Conservation (phyloP, 2,797 vertebrate species). For the Muraenolepis orangiensis region DNA sequence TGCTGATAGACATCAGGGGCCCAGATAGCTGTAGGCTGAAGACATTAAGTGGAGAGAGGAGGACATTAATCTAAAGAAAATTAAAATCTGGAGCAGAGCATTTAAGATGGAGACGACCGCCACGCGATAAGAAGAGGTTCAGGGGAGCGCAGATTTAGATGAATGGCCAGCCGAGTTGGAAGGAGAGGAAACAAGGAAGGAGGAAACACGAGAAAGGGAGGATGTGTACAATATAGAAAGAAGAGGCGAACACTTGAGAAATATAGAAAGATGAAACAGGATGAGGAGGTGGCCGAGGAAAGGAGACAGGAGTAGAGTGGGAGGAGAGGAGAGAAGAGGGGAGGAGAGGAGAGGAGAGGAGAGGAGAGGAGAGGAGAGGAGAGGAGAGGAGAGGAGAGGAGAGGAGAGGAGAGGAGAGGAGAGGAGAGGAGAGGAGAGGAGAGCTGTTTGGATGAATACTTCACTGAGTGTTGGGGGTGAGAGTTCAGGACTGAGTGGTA, state of each 20-base stretch:
- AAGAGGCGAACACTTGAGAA: not conserved
- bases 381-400: not conserved
- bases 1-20: conserved; percentile 82
- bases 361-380: not conserved
- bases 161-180: conserved; percentile 69
- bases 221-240: conserved; percentile 7
- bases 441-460: not conserved
- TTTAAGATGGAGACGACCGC: conserved; percentile 95
- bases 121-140: conserved; percentile 97
- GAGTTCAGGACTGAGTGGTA: not conserved
- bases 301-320: too few species aligned
- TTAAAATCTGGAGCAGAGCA: conserved; percentile 88
- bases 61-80: conserved; percentile 98
- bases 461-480: not conserved
- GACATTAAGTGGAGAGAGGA: conserved; percentile 82
- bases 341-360: not conserved
- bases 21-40: conserved; percentile 83
- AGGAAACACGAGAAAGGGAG: conserved; percentile 18
- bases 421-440: not conserved
- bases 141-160: conserved; percentile 94
- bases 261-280: not conserved
- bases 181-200: conserved; percentile 14
- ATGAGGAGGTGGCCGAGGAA: not conserved
- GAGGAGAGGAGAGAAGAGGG: not conserved
- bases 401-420: not conserved